Evolutionary conservation across 2,888 invertebrate genomes (phyloP), one percentile per base, ranked within the genome.

Genomic region (Eupithecia subfuscata): DNA sequence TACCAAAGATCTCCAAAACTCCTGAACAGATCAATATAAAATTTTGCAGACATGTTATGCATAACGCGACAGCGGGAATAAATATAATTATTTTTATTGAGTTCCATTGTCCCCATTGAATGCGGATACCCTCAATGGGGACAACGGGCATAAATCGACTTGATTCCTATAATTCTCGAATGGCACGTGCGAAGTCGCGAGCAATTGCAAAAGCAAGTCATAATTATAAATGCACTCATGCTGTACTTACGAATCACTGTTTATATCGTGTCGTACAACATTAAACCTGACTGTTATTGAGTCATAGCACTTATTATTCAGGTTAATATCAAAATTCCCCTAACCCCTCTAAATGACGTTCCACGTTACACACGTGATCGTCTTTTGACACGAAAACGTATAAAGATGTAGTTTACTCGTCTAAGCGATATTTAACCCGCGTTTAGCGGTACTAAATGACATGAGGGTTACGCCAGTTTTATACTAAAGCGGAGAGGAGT

Each of bases 351-450:
- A 73, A 79, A 80, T 71, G 78, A 78, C 77, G 64, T 74, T 71
- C 69, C 71, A 72, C 40, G 63, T 75, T 74, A 67, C 72, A 70
- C 72, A 75, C 80, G 78, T 71, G 71, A 80, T 78, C 78, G 80
- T 79, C 75, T 75, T 78, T 77, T 74, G 70, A 80, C 79, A 75
- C 73, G 78, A 81, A 80, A 77, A 70, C 71, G 74, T 80, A 73
- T 77, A 75, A 78, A 78, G 71, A 76, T 75, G 78, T 75, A 77
- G 75, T 79, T 77, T 70, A 73, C 34, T 60, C 73, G 37, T 78
- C 22, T 74, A 69, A 72, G 52, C 68, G 70, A 77, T 77, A 70
- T 73, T 70, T 68, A 52, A 67, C 72, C 77, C 69, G 40, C 64
- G 34, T 64, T 40, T 68, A 68, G 40, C 40, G 65, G 40, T 67